These are phyloP conservation scores for Neotoma lepida DNA, from an alignment of 2,113 vertebrate species.

Conservation along the genomic window DNA sequence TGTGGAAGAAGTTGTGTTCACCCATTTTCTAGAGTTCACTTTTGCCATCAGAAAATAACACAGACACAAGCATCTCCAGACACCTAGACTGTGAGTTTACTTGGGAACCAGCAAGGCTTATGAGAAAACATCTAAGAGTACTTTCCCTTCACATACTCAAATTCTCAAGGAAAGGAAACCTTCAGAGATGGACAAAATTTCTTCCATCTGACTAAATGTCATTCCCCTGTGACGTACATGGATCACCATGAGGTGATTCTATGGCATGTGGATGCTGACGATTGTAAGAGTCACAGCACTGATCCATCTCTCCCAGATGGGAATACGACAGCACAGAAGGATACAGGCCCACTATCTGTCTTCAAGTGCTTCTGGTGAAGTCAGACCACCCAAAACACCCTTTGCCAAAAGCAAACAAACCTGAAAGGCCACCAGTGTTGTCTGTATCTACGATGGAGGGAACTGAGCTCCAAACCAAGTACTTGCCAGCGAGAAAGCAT, in stretches of 20 bases:
- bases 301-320: background rate
- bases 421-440: background rate
- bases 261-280: background rate
- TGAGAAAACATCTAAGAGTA: background rate
- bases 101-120: background rate
- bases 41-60: background rate
- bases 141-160: background rate
- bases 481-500: background rate
- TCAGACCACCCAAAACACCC: background rate
- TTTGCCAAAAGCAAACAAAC: background rate
- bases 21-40: background rate
- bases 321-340: background rate
- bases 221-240: background rate
- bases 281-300: background rate
- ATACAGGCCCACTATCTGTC: background rate
- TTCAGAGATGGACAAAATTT: background rate
- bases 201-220: background rate
- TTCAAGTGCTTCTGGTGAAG: background rate
- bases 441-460: background rate
- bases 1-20: background rate
- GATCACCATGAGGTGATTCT: background rate
- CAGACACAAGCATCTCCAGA: background rate
- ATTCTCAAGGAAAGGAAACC: slow-evolving; percentile 30
- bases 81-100: background rate
- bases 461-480: background rate